These are phyloP conservation scores for Venustoraphidia nigricollis DNA, from an alignment of 2,888 invertebrate genomes.

Conservation along the genomic window DNA sequence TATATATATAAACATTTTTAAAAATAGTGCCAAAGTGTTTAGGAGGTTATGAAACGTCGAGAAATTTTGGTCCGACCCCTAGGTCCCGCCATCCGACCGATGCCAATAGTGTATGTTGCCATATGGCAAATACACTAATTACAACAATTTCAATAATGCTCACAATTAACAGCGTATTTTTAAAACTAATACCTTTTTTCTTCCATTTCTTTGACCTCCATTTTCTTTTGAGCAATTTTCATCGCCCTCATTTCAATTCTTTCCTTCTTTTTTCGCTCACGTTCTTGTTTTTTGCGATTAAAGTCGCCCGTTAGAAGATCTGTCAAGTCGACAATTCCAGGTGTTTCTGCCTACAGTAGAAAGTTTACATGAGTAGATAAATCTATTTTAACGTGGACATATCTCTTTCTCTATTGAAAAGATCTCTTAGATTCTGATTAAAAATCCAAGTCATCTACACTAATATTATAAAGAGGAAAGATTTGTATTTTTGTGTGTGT, in stretches of 20 bases:
- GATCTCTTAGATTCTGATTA: too few species aligned
- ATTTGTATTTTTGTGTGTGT: too few species aligned
- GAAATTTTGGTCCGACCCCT: too few species aligned
- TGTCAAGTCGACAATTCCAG: conserved; percentile 34
- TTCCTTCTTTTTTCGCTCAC: conserved; percentile 13
- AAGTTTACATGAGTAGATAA: conserved; percentile 3
- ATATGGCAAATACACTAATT: too few species aligned
- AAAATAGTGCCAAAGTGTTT: too few species aligned
- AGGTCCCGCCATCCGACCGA: too few species aligned
- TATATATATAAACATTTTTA: too few species aligned
- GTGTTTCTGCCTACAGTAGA: conserved; percentile 11
- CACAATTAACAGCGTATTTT: not conserved
- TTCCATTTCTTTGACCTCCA: not conserved
- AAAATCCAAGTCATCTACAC: too few species aligned
- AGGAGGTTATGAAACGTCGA: too few species aligned
- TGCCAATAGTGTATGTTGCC: too few species aligned
- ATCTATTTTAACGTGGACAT: conserved; percentile 2
- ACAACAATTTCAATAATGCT: conserved; percentile 7
- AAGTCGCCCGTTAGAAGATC: conserved; percentile 44
- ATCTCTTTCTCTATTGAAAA: conserved; percentile 3
- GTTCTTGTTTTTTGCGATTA: conserved; percentile 20
- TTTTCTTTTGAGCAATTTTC: conserved; percentile 12
- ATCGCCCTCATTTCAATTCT: conserved; percentile 14
- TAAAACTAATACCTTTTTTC: not conserved
- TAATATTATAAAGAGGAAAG: too few species aligned